Evolutionary conservation across 2,797 vertebrate genomes (phyloP), one percentile per base, ranked within the genome.

Genomic region (Odontamblyopus rebecca): DNA sequence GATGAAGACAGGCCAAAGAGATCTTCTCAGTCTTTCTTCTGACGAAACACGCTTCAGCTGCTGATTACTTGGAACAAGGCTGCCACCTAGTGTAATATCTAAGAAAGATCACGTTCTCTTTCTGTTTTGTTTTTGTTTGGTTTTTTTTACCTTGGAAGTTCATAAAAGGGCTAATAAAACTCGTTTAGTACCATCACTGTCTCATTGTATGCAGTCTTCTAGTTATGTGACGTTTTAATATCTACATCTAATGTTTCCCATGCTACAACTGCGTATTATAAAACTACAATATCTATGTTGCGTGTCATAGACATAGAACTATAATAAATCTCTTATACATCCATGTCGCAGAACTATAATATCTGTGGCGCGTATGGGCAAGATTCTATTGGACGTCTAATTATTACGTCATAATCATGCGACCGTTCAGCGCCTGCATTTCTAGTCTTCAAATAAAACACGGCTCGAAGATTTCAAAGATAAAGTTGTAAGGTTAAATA

Each of bases 1-100:
- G 94, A 95, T 2, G 91, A 90, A 82, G 88, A 88, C 74, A 6
- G 91, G 93, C 84, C 62, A 93, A 94, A 63, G 86, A 89, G 85
- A 82, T 30, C 11, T 54, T 78, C 86, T 90, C 91, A 82, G 92
- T 95, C 89, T 70, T 73, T 93, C 84, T 80, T 92, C 91, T 92
- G 94, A 95, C 90, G 87, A 89, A n/a, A 30, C 26, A 30, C 27
- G 87, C 85, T 84, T 81, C 83, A 75, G 1, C 51, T 71, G 79
- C 63, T 78, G 66, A 59, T 75, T 9, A 7, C 44, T 69, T 87
- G 82, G 84, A 80, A 29, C 61, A 64, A 81, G 19, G 44, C 80
- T 30, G 87, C 83, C 86, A 88, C 73, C 86, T 84, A 70, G 81
- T 89, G 91, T 90, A 80, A 5, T 1, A 1, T 80, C 19, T 53